Conservation (phyloP, 2,113 vertebrate genomes). For the Dascyllus trimaculatus region DNA sequence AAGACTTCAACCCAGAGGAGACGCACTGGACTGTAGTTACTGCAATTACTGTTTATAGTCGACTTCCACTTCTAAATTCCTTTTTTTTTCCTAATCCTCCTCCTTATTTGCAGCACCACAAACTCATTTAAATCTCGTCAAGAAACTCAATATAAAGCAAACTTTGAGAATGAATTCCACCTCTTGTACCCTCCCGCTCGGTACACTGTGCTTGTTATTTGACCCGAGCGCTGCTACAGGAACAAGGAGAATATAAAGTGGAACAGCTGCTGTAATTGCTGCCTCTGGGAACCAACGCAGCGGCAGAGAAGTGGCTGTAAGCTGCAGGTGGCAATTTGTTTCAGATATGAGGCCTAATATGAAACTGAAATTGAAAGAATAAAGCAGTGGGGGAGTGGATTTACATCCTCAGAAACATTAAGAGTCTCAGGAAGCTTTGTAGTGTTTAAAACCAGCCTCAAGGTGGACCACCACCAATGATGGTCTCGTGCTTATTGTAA, state of each 20-base stretch:
- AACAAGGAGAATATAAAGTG: constrained; percentile 10
- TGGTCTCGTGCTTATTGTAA: no score
- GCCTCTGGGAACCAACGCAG: neutral
- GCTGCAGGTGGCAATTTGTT: neutral
- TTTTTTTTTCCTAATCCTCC: neutral
- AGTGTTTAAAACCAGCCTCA: no score
- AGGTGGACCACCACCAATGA: no score
- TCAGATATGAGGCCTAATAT: neutral
- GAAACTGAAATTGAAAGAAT: neutral
- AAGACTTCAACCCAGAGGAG: no score
- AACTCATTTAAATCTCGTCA: neutral
- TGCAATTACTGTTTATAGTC: neutral
- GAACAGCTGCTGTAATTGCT: neutral
- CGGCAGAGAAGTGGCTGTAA: neutral
- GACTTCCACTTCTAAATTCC: no score
- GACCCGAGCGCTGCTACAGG: neutral
- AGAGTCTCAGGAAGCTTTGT: no score
- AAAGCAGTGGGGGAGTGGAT: no score
- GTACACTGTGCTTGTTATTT: neutral
- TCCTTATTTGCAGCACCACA: neutral
- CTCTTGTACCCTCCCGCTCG: neutral
- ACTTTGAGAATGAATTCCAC: no score
- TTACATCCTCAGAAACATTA: no score
- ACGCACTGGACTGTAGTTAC: no score
- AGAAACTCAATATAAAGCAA: no score